A percentile compares a stretch with the other conserved stretches of the same genome.
Evolutionary conservation across 2,113 vertebrate species (phyloP).

Genomic region (Platysternon megacephalum): DNA sequence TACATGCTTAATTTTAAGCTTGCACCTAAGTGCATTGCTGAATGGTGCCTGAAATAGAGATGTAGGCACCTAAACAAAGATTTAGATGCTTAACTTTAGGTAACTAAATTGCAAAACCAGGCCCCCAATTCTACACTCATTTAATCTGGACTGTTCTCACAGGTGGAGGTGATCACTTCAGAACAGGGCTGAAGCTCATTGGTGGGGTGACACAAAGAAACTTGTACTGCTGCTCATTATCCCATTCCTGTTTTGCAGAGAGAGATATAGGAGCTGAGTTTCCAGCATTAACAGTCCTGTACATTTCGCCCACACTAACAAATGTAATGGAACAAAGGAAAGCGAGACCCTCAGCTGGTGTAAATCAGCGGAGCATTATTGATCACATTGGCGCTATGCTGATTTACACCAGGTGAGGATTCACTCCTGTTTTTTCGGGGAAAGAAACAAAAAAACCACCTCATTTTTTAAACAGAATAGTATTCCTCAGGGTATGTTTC

Average conservation of each 20-base stretch:
- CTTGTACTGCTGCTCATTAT: background rate
- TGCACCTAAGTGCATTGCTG: background rate
- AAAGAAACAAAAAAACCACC: background rate
- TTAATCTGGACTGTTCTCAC: background rate
- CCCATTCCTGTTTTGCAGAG: background rate
- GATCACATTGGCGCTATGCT: background rate
- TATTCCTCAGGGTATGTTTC: conserved; percentile 20
- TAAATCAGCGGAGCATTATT: background rate
- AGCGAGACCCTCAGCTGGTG: background rate
- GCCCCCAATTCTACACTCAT: background rate
- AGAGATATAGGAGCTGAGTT: background rate
- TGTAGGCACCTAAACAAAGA: background rate
- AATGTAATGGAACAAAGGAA: background rate
- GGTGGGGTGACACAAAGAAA: too few species aligned
- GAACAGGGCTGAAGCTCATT: background rate
- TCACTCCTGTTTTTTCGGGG: background rate
- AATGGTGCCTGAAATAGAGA: background rate
- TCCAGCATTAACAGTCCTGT: background rate
- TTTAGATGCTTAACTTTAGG: background rate
- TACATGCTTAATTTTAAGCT: background rate
- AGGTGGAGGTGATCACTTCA: background rate
- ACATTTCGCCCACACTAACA: background rate
- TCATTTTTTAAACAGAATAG: conserved; percentile 8
- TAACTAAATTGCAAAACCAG: background rate
- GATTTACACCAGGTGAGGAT: background rate